Base-by-base conservation (phyloP, 2,797 vertebrate species). In the Anguilla anguilla region DNA sequence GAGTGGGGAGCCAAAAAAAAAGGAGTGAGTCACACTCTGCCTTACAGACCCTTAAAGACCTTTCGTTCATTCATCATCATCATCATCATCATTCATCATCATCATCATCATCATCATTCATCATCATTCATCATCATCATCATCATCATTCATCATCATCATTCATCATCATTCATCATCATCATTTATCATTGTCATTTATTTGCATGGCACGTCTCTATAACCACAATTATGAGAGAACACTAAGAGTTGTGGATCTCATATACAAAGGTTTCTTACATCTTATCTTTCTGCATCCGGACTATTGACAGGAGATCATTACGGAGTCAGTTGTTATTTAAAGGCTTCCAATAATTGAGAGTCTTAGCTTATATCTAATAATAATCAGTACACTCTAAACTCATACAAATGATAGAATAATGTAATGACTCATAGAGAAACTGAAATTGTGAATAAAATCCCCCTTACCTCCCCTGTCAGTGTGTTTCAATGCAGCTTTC, bases 401-500 rank as follows among this genome's bases (percentile, higher is more conserved):
- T 13, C 35, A 83, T 31, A 82, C 22, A 2, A 1, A 19, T 57
- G 3, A 57, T 19, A 53, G 51, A 53, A 11, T 57, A 0, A 69
- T 0, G 49, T 31, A 51, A 67, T 83, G 85, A 5, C 1, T 79
- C 79, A 51, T 69, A 79, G 61, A 69, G 43, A 43, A 74, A 49
- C 15, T 3, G 31, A 19, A 35, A 46, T 53, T 1, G 19, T 10
- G 11, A 69, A 53, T 11, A 43, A 83, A 72, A 64, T 10, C 64
- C 3, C 6, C 35, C 22, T 35, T 88, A 89, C 93, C 89, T 90
- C 53, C 77, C 83, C 92, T 90, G 88, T 92, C 87, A 28, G 89
- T 39, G 31, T 93, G 88, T 25, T 89, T 85, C 51, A 67, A 85
- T 79, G 85, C 10, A 69, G n/a, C 0, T 51, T 53, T 86, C 31